Evolutionary conservation across 2,888 invertebrate genomes (phyloP), one percentile per base, ranked within the genome.

Genomic region (Amphipyra berbera): DNA sequence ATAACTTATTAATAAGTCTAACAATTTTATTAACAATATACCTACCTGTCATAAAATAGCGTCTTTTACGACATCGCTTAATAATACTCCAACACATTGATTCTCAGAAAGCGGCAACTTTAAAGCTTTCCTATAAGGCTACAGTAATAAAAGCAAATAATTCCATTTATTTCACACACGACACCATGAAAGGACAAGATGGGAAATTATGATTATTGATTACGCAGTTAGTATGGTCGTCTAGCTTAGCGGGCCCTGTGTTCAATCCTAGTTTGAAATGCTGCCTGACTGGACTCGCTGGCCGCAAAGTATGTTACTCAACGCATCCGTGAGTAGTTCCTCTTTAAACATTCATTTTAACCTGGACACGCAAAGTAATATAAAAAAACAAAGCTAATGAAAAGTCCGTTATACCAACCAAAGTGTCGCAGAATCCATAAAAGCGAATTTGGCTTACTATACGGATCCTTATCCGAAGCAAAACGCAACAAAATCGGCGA

Each of bases 261-360:
- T 77, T 72, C 73, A 78, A 80, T 84, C 87, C 86, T 78, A 82
- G 85, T 84, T 83, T 80, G 86, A 83, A 89, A 89, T 87, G 88
- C 83, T 75, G 83, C 84, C 76, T 21, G 83, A 88, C 91, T 87
- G 84, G 90, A 86, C 81, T 62, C 73, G 68, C 86, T 50, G 79
- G 80, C 72, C 68, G 75, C 59, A 74, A 88, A 86, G 82, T 88
- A 79, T 88, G 89, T 84, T 88, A 87, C 78, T 56, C 67, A 72
- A 76, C 77, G 79, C 78, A 88, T 89, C 90, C 88, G 88, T 82
- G 72, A 83, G 67, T 81, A 68, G 80, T 85, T 83, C 82, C 84
- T 80, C 78, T 71, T 78, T 77, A 76, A 54, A 71, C 44, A 55
- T 62, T 46, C 40, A 66, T 49, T n/a, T 37, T 45, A 56, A 33